Evolutionary conservation across 2,113 vertebrate species (phyloP).

Genomic region (Butorides virescens): DNA sequence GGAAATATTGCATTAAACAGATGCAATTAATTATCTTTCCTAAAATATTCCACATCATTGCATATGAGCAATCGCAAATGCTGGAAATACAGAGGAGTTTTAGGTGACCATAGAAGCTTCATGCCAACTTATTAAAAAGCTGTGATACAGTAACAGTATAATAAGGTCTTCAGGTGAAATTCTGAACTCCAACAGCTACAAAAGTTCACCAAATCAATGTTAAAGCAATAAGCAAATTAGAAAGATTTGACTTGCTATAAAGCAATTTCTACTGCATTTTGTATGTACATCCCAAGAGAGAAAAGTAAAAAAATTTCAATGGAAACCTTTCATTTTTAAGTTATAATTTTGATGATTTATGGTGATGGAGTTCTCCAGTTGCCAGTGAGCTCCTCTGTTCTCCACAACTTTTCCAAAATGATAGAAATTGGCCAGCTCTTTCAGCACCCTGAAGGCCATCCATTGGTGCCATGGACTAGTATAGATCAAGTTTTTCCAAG

Average conservation of each 20-base stretch:
- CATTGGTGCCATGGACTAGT: neutral
- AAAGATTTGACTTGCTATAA: neutral
- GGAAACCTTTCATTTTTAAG: neutral
- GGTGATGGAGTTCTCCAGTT: neutral
- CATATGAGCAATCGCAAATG: neutral
- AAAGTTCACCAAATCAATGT: neutral
- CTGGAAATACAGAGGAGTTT: neutral
- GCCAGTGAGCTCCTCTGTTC: neutral
- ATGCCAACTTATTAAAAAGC: neutral
- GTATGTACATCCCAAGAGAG: neutral
- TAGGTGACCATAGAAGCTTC: neutral
- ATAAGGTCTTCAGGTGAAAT: neutral
- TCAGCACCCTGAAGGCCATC: neutral
- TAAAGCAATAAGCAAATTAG: neutral
- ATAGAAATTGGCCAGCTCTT: neutral
- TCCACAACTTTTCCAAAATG: neutral
- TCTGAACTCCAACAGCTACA: neutral
- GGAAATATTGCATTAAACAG: neutral
- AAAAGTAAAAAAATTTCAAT: neutral
- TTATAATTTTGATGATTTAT: neutral
- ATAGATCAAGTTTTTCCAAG: neutral
- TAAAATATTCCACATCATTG: neutral
- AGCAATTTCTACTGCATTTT: neutral
- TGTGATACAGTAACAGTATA: neutral
- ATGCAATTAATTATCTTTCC: neutral